Conservation (phyloP, 2,113 vertebrate species). For the Ariopsis seemanni region DNA sequence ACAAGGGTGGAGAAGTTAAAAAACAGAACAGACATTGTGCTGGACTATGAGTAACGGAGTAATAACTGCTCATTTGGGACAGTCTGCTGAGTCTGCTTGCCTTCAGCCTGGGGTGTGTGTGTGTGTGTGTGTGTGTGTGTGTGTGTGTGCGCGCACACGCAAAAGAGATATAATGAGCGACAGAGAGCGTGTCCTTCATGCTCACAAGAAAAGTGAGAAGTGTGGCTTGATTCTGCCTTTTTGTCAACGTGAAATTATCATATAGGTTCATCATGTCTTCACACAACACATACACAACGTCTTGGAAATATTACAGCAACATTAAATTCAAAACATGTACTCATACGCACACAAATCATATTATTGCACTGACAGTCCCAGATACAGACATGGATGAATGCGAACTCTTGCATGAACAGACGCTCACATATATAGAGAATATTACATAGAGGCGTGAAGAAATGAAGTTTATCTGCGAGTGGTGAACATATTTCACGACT, state of each 20-base stretch:
- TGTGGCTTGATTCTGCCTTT: background rate
- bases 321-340: background rate
- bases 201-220: background rate
- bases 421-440: background rate
- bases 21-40: background rate
- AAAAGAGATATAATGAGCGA: background rate
- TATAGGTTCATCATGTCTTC: background rate
- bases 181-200: background rate
- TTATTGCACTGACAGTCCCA: constrained; percentile 7
- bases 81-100: constrained; percentile 18
- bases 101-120: background rate
- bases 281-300: background rate
- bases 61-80: constrained; percentile 17
- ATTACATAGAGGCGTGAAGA: too few species aligned
- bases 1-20: background rate
- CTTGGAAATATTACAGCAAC: background rate
- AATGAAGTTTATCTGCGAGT: too few species aligned
- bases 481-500: too few species aligned
- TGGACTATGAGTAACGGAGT: constrained; percentile 23
- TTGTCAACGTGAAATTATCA: background rate
- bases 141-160: background rate
- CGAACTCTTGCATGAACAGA: background rate
- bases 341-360: background rate
- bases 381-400: constrained; percentile 25
- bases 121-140: constrained; percentile 21